These are phyloP conservation scores for Rhinophrynus dorsalis DNA, from an alignment of 2,797 vertebrate species.

Conservation along the genomic window DNA sequence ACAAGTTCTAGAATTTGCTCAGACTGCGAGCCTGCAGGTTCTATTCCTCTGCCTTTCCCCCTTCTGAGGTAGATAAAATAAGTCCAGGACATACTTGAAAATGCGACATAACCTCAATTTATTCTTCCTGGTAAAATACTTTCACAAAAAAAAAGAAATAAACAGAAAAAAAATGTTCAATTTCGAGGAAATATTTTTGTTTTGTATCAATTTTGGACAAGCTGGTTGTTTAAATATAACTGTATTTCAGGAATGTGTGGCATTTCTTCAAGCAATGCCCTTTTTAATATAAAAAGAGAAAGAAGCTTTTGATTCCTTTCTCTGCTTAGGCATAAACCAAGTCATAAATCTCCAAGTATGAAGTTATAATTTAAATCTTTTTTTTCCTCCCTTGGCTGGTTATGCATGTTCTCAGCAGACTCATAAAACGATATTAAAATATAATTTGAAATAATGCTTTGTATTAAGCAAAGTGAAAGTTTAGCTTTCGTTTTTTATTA, in stretches of 20 bases:
- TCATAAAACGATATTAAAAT: constrained; percentile 12
- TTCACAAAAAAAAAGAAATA: too few relatives aligned
- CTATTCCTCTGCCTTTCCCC: too few relatives aligned
- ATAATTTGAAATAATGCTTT: background rate
- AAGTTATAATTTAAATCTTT: constrained; percentile 7
- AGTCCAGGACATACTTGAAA: too few relatives aligned
- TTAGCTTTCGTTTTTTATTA: background rate
- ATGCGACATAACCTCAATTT: too few relatives aligned
- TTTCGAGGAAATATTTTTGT: too few relatives aligned
- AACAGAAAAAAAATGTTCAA: too few relatives aligned
- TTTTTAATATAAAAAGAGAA: constrained; percentile 15
- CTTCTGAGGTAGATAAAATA: too few relatives aligned
- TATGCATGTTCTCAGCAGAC: constrained; percentile 2
- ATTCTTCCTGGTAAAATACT: too few relatives aligned
- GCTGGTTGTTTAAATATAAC: background rate
- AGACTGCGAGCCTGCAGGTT: too few relatives aligned
- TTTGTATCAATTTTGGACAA: background rate
- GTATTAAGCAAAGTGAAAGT: background rate
- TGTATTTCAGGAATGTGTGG: background rate
- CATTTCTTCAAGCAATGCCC: constrained; percentile 10
- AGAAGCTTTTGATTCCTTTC: background rate
- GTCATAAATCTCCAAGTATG: constrained; percentile 21
- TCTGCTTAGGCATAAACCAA: background rate
- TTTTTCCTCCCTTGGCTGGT: background rate
- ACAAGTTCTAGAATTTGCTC: too few relatives aligned